Conservation (phyloP, 2,888 invertebrate genomes). For the Flexamia atlantica region DNA sequence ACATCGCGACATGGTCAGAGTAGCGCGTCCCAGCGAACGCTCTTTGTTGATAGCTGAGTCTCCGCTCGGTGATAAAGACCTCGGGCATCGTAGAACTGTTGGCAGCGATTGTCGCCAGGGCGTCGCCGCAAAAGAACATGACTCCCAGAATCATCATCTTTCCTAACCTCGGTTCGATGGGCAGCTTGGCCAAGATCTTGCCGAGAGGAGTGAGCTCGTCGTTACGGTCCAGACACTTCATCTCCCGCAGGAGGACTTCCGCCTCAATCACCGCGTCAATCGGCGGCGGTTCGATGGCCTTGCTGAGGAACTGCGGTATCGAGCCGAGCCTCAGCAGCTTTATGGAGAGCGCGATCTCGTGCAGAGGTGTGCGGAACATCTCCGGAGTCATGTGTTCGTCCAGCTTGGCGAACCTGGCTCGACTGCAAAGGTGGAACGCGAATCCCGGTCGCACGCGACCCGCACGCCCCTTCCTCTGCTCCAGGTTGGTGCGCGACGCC, state of each 20-base stretch:
- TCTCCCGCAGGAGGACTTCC: constrained; percentile 88
- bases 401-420: constrained; percentile 83
- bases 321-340: constrained; percentile 93
- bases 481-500: constrained; percentile 96
- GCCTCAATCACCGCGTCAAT: constrained; percentile 99
- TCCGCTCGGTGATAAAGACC: constrained; percentile 88
- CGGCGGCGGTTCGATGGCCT: constrained; percentile 97
- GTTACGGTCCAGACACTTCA: constrained; percentile 92
- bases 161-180: constrained; percentile 97
- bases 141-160: constrained; percentile 99
- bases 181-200: constrained; percentile 93
- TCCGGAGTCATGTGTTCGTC: constrained; percentile 97
- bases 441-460: constrained; percentile 96
- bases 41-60: constrained; percentile 90
- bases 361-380: constrained; percentile 98
- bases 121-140: constrained; percentile 93
- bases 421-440: constrained; percentile 95
- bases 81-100: constrained; percentile 97
- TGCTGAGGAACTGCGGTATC: constrained; percentile 96
- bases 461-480: constrained; percentile 96
- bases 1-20: constrained; percentile 97
- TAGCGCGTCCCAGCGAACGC: constrained; percentile 91
- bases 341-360: constrained; percentile 95
- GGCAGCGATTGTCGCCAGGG: constrained; percentile 95
- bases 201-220: constrained; percentile 97